These are phyloP conservation scores for Hirtodrosophila trivittata DNA, from an alignment of 2,888 invertebrate species.

Conservation along the genomic window DNA sequence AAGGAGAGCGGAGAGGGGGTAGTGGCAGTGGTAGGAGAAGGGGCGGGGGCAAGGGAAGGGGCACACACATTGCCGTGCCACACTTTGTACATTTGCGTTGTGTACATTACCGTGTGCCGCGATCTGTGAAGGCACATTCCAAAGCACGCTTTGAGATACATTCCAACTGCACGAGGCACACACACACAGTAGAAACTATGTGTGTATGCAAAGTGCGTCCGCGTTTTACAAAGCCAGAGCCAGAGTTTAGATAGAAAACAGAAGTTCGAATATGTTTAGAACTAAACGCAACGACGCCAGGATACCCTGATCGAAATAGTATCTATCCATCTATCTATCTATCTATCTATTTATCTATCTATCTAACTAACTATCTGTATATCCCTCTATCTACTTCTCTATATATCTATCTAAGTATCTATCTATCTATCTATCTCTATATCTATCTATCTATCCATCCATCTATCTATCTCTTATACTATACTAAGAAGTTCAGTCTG, in stretches of 20 bases:
- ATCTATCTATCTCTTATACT: too few relatives aligned
- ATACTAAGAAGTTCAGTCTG: too few relatives aligned
- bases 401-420: too few relatives aligned
- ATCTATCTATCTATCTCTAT: too few relatives aligned
- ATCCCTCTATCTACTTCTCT: too few relatives aligned
- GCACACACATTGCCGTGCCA: conserved; percentile 46
- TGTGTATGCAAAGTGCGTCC: conserved; percentile 48
- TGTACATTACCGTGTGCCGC: conserved; percentile 78
- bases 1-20: conserved; percentile 1
- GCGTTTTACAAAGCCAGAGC: conserved; percentile 12
- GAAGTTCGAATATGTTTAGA: neutral
- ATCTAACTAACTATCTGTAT: too few relatives aligned
- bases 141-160: conserved; percentile 72
- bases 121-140: conserved; percentile 83
- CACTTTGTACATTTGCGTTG: conserved; percentile 53
- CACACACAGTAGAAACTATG: conserved; percentile 9
- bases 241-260: conserved; percentile 11
- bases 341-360: too few relatives aligned
- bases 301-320: neutral
- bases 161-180: conserved; percentile 7
- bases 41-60: neutral
- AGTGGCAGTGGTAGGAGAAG: conserved; percentile 12
- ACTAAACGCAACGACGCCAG: conserved; percentile 4
- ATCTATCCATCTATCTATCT: too few relatives aligned
- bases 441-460: too few relatives aligned